Conservation (phyloP, 2,888 invertebrate genomes). For the Pachliopta kotzebuea region DNA sequence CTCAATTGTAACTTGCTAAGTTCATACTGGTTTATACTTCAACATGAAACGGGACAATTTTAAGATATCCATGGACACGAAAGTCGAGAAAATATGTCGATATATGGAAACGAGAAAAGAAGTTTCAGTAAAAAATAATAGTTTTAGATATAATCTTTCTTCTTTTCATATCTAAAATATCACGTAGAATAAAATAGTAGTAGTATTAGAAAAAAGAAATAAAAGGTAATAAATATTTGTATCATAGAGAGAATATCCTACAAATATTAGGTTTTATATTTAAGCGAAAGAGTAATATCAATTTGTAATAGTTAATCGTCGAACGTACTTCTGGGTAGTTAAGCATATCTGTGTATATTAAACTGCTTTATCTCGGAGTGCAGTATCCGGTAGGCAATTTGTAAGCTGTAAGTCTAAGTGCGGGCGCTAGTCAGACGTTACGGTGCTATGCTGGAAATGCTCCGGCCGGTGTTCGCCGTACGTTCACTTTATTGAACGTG, state of each 20-base stretch:
- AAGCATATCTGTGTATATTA: constrained; percentile 10
- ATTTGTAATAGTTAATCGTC: neutral
- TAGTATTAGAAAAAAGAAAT: too few relatives aligned
- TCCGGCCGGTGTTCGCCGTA: constrained; percentile 6
- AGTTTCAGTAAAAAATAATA: too few relatives aligned
- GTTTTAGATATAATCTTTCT: too few relatives aligned
- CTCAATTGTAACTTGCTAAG: neutral
- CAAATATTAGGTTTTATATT: too few relatives aligned
- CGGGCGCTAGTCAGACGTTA: constrained; percentile 27
- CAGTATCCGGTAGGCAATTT: constrained; percentile 28
- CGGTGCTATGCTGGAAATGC: constrained; percentile 15
- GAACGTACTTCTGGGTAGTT: constrained; percentile 1
- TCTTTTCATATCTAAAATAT: too few relatives aligned
- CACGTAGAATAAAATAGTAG: too few relatives aligned
- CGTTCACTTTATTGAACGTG: constrained; percentile 21
- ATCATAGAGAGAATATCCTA: too few relatives aligned
- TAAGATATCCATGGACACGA: neutral
- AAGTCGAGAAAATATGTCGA: too few relatives aligned
- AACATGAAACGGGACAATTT: neutral
- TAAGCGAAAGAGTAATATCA: too few relatives aligned
- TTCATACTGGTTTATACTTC: neutral
- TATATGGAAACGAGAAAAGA: too few relatives aligned
- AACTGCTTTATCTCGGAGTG: constrained; percentile 27
- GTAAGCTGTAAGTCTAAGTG: constrained; percentile 30
- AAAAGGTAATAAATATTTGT: too few relatives aligned